Percentiles rank a stretch among this genome's conserved stretches.
Conservation (phyloP, 2,797 vertebrate species). For the Chiloscyllium punctatum region DNA sequence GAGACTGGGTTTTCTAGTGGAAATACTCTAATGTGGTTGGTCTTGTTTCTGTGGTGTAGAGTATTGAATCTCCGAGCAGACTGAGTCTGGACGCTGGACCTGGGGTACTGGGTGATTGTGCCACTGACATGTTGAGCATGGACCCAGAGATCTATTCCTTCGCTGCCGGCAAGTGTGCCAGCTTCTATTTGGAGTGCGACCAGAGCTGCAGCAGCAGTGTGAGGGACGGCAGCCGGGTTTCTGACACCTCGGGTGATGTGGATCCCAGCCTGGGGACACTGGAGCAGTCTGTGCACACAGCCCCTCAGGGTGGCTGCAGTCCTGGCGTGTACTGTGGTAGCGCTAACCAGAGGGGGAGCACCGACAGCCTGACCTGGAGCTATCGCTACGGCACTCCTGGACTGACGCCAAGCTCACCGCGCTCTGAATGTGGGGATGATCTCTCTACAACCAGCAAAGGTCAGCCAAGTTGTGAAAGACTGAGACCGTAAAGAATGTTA, state of each 20-base stretch:
- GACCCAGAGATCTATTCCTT: conserved; percentile 42
- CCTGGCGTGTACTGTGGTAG: conserved; percentile 39
- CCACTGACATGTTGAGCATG: accelerated
- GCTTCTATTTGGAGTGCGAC: conserved; percentile 48
- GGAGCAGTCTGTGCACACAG: neutral
- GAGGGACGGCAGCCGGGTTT: conserved; percentile 39
- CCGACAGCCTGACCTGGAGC: conserved; percentile 48
- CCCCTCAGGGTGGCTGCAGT: neutral
- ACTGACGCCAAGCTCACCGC: conserved; percentile 45
- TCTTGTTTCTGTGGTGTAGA: neutral
- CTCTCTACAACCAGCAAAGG: conserved; percentile 50
- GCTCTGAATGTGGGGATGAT: conserved; percentile 35
- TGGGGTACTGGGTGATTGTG: neutral
- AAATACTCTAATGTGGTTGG: neutral
- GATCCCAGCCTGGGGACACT: neutral
- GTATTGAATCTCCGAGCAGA: neutral
- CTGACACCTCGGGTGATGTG: conserved; percentile 40
- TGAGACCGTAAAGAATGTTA: neutral
- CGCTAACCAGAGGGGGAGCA: conserved; percentile 41
- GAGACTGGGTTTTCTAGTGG: neutral
- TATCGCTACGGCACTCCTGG: conserved; percentile 45
- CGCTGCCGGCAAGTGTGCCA: conserved; percentile 50
- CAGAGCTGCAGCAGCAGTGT: neutral
- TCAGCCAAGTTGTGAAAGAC: conserved; percentile 45
- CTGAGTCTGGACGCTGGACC: neutral